Conservation (phyloP, 2,113 vertebrate genomes). For the Lepus timidus region DNA sequence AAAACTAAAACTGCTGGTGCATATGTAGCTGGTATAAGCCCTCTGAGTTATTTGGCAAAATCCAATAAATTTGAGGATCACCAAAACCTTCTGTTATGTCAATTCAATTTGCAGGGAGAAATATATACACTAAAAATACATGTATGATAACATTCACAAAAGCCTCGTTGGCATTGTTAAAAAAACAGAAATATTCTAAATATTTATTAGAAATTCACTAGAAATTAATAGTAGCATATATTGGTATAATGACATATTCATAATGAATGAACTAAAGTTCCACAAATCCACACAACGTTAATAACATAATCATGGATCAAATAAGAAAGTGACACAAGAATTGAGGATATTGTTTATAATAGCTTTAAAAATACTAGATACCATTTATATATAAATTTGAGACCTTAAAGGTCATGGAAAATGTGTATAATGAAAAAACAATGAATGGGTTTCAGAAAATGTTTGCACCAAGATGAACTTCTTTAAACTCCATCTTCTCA, state of each 20-base stretch:
- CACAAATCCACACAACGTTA: neutral
- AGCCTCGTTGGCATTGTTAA: neutral
- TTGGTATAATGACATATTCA: neutral
- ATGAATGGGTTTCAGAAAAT: no score
- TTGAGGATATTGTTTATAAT: neutral
- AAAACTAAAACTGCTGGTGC: neutral
- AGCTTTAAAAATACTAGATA: neutral
- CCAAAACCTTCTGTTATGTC: neutral
- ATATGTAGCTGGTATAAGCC: neutral
- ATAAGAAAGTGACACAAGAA: neutral
- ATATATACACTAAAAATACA: neutral
- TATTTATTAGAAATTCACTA: neutral
- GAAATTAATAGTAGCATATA: neutral
- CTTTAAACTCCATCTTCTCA: no score
- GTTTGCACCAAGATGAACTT: no score
- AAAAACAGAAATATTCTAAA: constrained; percentile 26
- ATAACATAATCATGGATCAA: neutral
- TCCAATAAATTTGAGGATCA: neutral
- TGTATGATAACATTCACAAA: neutral
- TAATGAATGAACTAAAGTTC: neutral
- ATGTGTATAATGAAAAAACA: no score
- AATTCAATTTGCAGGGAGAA: neutral
- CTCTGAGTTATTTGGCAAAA: neutral
- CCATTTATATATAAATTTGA: neutral
- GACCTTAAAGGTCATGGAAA: no score